Percentiles rank a stretch among this genome's conserved stretches.
Evolutionary conservation across 2,888 invertebrate genomes (phyloP).

Genomic region (Oxystoma pomonae): DNA sequence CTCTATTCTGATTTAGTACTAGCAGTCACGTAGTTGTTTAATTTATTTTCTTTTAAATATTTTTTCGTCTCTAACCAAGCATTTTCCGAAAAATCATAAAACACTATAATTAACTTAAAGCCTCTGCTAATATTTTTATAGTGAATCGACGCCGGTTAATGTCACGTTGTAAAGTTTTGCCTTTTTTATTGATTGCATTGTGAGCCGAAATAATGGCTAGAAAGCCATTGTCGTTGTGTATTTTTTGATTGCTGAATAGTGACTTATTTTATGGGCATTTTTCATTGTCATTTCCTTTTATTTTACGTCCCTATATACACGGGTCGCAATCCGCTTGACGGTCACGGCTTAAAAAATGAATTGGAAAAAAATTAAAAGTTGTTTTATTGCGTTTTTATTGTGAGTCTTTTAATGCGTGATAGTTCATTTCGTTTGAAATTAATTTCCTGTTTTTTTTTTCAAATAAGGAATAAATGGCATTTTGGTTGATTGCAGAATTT

Average conservation of each 20-base stretch:
- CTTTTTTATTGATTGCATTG: background rate
- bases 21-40: too few relatives aligned
- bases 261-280: conserved; percentile 13
- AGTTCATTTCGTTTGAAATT: background rate
- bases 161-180: background rate
- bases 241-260: conserved; percentile 19
- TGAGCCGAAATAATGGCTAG: background rate
- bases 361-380: background rate
- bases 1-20: too few relatives aligned
- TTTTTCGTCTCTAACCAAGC: too few relatives aligned
- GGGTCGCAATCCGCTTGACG: background rate
- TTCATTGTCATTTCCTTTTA: conserved; percentile 17
- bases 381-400: background rate
- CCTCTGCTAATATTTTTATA: background rate
- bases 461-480: too few relatives aligned
- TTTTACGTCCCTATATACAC: conserved; percentile 12
- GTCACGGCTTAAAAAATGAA: background rate
- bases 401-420: background rate
- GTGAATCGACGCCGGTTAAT: background rate
- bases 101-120: background rate
- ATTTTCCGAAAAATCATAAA: too few relatives aligned
- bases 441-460: too few relatives aligned
- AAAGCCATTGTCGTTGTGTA: background rate
- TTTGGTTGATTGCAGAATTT: too few relatives aligned
- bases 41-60: too few relatives aligned